Percentiles rank a stretch among this genome's conserved stretches.
Evolutionary conservation across 2,888 invertebrate species (phyloP).

Genomic region (Drosophila aldrichi): DNA sequence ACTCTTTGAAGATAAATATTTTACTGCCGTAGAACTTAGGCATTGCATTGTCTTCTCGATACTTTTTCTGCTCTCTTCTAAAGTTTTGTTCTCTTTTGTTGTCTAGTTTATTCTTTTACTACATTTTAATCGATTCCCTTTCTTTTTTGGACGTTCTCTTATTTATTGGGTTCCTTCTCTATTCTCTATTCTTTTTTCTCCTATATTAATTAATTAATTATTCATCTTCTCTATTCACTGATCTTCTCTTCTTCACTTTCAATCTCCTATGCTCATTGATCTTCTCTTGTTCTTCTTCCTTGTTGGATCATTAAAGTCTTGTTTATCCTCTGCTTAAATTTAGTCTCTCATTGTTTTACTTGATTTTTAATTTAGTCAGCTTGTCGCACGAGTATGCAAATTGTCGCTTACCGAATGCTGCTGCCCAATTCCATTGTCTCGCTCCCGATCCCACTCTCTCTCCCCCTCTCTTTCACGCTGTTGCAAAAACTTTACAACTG

Average conservation of each 20-base stretch:
- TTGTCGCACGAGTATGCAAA: conserved; percentile 75
- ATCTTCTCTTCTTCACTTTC: neutral
- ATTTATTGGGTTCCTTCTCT: too few species aligned
- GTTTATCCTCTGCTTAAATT: neutral
- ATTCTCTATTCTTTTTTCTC: neutral
- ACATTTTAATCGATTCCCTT: too few species aligned
- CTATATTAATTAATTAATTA: neutral
- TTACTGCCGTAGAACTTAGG: too few species aligned
- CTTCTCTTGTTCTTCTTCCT: neutral
- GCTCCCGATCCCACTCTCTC: neutral
- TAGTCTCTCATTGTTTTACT: conserved; percentile 14
- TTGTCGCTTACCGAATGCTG: conserved; percentile 54
- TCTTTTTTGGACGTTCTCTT: too few species aligned
- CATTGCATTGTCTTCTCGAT: too few species aligned
- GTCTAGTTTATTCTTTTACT: too few species aligned
- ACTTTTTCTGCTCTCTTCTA: too few species aligned
- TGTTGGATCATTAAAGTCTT: conserved; percentile 9
- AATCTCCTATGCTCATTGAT: too few species aligned
- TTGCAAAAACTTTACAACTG: conserved; percentile 83
- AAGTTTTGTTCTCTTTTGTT: too few species aligned
- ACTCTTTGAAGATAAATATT: too few species aligned
- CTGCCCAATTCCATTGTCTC: neutral
- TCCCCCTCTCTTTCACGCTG: conserved; percentile 31
- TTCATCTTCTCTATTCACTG: neutral
- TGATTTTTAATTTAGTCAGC: conserved; percentile 83